Conservation (phyloP, 2,113 vertebrate genomes). For the Brachyhypopomus occidentalis region DNA sequence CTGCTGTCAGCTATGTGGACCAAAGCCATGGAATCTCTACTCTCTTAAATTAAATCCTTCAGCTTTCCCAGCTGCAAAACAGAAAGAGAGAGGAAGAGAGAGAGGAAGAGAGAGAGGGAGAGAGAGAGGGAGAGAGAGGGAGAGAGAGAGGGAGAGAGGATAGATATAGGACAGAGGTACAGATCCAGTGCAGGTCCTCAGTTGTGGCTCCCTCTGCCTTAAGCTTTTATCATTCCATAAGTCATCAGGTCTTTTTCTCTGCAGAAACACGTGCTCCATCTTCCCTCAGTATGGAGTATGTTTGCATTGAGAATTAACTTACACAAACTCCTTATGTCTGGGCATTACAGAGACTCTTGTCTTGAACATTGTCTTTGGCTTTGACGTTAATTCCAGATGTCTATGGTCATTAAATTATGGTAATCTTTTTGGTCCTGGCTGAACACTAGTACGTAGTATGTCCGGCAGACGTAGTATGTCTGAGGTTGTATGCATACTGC, state of each 20-base stretch:
- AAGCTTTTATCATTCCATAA: conserved; percentile 62
- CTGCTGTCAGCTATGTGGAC: conserved; percentile 68
- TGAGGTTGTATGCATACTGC: too few relatives aligned
- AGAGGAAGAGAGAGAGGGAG: conserved; percentile 37
- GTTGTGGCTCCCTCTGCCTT: conserved; percentile 56
- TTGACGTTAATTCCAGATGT: background rate
- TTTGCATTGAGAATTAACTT: conserved; percentile 41
- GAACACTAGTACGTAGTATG: too few relatives aligned
- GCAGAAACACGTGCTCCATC: conserved; percentile 13
- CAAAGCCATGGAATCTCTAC: conserved; percentile 70
- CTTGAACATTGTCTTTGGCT: conserved; percentile 18
- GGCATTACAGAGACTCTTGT: background rate
- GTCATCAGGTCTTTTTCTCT: conserved; percentile 46
- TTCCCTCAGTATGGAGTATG: conserved; percentile 16
- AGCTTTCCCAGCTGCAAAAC: conserved; percentile 65
- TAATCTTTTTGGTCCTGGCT: conserved; percentile 10
- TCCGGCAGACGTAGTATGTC: too few relatives aligned
- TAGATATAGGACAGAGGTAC: conserved; percentile 43
- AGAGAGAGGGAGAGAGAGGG: conserved; percentile 40
- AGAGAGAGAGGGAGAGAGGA: conserved; percentile 45
- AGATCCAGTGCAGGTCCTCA: conserved; percentile 57
- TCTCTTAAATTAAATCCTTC: conserved; percentile 74
- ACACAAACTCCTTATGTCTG: conserved; percentile 17
- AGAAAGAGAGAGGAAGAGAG: conserved; percentile 38
- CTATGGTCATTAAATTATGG: background rate